Percentiles rank a stretch among this genome's conserved stretches.
These are phyloP conservation scores for Melipona quadrifasciata DNA, from an alignment of 1,140 invertebrate species.

Conservation along the genomic window DNA sequence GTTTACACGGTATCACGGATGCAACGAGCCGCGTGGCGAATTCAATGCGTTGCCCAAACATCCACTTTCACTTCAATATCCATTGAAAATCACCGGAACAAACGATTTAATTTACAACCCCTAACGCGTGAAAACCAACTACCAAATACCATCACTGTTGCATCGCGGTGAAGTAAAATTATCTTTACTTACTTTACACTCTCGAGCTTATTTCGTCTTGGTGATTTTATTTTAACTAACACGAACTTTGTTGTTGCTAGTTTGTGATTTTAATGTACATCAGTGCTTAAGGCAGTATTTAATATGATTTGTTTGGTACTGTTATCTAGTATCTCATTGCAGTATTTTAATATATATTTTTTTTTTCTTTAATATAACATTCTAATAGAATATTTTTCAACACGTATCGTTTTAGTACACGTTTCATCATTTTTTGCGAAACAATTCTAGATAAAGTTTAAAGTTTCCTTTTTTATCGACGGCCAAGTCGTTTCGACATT, in stretches of 20 bases:
- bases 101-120: not conserved
- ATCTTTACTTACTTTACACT: not conserved
- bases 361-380: no score
- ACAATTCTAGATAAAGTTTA: not conserved
- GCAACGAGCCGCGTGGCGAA: slow-evolving; percentile 22
- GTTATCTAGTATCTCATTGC: no score
- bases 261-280: no score
- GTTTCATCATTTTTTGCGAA: not conserved
- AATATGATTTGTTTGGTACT: no score
- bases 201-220: not conserved
- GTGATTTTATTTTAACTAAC: no score
- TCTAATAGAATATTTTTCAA: no score
- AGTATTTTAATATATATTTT: no score
- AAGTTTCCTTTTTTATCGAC: not conserved
- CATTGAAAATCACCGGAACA: not conserved
- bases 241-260: no score
- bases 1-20: slow-evolving; percentile 27
- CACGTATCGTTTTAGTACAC: not conserved
- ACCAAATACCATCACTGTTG: no score
- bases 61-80: not conserved
- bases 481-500: not conserved
- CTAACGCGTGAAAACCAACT: not conserved
- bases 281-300: no score
- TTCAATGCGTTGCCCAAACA: slow-evolving; percentile 1
- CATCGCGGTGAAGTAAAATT: not conserved